Percentiles rank a stretch among this genome's conserved stretches.
Conservation (phyloP, 1,140 invertebrate species). For the Dendrolimus kikuchii region DNA sequence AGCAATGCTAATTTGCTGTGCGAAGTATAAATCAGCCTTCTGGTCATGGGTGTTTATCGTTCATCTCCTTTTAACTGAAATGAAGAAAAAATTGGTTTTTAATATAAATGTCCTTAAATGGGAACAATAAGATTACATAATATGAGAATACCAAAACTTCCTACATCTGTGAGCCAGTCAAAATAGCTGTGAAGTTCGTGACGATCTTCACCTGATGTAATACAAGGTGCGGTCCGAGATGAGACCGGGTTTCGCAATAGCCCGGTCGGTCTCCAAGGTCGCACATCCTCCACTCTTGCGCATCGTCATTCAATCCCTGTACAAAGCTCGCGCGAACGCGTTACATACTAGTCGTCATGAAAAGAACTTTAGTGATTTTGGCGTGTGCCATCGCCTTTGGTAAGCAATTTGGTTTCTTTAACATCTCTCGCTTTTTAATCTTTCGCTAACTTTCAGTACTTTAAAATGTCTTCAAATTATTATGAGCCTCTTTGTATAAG, state of each 20-base stretch:
- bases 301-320: conserved; percentile 30
- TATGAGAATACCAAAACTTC: not conserved
- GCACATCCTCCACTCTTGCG: conserved; percentile 23
- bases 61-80: too few species aligned
- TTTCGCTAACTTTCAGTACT: too few species aligned
- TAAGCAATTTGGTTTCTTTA: conserved; percentile 23
- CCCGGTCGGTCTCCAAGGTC: conserved; percentile 52
- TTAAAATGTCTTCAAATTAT: too few species aligned
- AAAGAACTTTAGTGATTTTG: conserved; percentile 38
- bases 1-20: too few species aligned
- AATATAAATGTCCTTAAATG: too few species aligned
- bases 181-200: not conserved
- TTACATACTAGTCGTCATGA: conserved; percentile 28
- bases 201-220: conserved; percentile 30
- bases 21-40: too few species aligned
- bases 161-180: not conserved
- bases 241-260: conserved; percentile 42
- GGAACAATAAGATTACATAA: too few species aligned
- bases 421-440: too few species aligned
- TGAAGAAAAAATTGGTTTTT: too few species aligned
- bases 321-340: conserved; percentile 37
- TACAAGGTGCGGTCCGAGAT: conserved; percentile 35
- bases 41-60: too few species aligned
- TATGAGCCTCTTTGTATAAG: too few species aligned
- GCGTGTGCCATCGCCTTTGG: conserved; percentile 44